phyloP scores from a whole-genome alignment of 2,888 invertebrate species.

The Eledona agricola region DNA sequence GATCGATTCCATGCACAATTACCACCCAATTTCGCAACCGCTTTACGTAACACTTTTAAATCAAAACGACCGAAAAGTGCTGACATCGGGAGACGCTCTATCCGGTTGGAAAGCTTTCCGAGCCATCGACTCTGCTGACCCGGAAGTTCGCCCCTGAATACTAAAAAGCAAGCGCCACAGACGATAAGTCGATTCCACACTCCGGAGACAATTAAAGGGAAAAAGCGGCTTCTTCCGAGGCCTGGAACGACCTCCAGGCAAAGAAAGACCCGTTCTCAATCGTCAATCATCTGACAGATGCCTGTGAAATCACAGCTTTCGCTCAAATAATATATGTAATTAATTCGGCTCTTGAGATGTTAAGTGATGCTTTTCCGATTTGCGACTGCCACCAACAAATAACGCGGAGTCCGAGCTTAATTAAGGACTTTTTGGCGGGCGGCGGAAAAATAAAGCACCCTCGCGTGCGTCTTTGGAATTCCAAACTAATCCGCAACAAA shows the following conservation, averaged over 20 bases:
- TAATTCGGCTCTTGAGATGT: slow-evolving; percentile 60
- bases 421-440: slow-evolving; percentile 9
- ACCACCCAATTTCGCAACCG: slow-evolving; percentile 42
- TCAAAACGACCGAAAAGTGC: slow-evolving; percentile 33
- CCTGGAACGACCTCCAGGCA: slow-evolving; percentile 40
- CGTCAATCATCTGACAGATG: slow-evolving; percentile 55
- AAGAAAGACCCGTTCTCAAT: slow-evolving; percentile 41
- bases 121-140: slow-evolving; percentile 47
- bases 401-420: slow-evolving; percentile 41
- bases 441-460: slow-evolving; percentile 2
- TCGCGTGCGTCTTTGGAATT: no score
- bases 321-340: slow-evolving; percentile 60
- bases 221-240: slow-evolving; percentile 44
- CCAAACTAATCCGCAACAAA: no score
- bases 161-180: slow-evolving; percentile 42
- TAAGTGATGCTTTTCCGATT: slow-evolving; percentile 58
- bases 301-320: slow-evolving; percentile 57
- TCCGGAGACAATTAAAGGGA: slow-evolving; percentile 51
- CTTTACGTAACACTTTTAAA: slow-evolving; percentile 43
- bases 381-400: slow-evolving; percentile 61
- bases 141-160: slow-evolving; percentile 50
- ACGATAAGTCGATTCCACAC: slow-evolving; percentile 26
- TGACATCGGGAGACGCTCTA: slow-evolving; percentile 23
- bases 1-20: slow-evolving; percentile 57
- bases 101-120: slow-evolving; percentile 32